phyloP scores from a whole-genome alignment of 2,113 vertebrate genomes.

The Emydura subglobosa region DNA sequence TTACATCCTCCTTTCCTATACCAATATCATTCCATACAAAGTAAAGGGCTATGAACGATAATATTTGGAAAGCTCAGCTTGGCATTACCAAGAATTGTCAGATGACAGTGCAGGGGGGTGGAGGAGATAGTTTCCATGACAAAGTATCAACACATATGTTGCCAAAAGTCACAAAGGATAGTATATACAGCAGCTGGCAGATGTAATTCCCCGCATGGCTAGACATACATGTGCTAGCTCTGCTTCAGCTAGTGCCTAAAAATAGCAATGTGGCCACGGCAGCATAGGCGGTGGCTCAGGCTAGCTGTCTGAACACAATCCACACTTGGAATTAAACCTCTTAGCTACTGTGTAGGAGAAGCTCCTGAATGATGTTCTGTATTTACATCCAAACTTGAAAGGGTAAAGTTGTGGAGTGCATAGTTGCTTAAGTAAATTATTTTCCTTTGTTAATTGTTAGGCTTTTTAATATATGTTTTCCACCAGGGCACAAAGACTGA shows the following conservation, averaged over 20 bases:
- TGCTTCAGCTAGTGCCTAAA: not conserved
- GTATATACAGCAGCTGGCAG: too few species aligned
- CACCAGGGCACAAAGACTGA: not conserved
- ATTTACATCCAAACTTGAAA: not conserved
- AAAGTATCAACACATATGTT: not conserved
- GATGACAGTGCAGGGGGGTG: not conserved
- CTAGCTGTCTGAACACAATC: not conserved
- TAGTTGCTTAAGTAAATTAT: not conserved
- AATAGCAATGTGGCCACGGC: not conserved
- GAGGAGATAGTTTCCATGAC: not conserved
- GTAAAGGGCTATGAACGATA: not conserved
- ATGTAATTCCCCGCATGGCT: not conserved
- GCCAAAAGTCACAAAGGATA: not conserved
- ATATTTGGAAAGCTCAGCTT: not conserved
- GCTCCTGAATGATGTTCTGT: not conserved
- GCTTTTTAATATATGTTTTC: not conserved
- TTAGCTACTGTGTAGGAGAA: not conserved
- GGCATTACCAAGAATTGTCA: not conserved
- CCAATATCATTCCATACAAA: not conserved
- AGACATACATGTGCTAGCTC: not conserved
- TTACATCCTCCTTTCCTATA: accelerated
- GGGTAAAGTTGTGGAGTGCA: not conserved
- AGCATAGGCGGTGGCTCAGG: not conserved
- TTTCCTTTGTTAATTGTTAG: not conserved
- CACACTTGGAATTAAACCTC: not conserved